Percentiles rank a stretch among this genome's conserved stretches.
These are phyloP conservation scores for Fistularia commersonii DNA, from an alignment of 2,797 vertebrate genomes.

Conservation along the genomic window DNA sequence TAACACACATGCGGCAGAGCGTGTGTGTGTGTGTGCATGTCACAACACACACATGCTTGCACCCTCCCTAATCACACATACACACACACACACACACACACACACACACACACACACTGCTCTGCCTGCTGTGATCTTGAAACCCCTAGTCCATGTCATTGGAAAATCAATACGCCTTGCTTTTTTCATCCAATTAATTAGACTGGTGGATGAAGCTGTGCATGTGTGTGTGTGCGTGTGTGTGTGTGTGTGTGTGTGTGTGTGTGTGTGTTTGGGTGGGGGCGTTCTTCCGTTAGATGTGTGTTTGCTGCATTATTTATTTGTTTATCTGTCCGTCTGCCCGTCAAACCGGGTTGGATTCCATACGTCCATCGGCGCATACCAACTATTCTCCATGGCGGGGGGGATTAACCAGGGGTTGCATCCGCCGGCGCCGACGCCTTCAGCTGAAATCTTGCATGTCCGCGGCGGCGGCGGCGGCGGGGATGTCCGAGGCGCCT, in stretches of 20 bases:
- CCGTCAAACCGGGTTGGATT: too few species aligned
- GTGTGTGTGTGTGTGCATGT: too few species aligned
- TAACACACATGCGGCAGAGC: slow-evolving; percentile 22
- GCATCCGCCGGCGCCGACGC: too few species aligned
- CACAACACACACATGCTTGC: slow-evolving; percentile 23
- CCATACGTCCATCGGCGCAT: too few species aligned
- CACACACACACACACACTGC: slow-evolving; percentile 16
- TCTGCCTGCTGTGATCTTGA: slow-evolving; percentile 57
- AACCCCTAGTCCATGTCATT: slow-evolving; percentile 62
- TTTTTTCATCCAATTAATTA: slow-evolving; percentile 76
- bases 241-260: slow-evolving; percentile 6
- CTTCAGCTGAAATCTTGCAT: too few species aligned
- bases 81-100: slow-evolving; percentile 19
- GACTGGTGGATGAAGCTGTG: slow-evolving; percentile 46
- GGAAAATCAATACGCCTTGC: slow-evolving; percentile 69
- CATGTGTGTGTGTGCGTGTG: slow-evolving; percentile 25
- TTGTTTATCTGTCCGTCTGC: slow-evolving; percentile 2
- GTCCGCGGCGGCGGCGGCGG: too few species aligned
- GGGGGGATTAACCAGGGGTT: too few species aligned
- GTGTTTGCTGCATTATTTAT: slow-evolving; percentile 4
- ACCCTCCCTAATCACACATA: slow-evolving; percentile 7
- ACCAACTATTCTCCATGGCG: too few species aligned
- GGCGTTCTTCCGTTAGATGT: slow-evolving; percentile 1
- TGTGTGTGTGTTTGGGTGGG: slow-evolving; percentile 22
- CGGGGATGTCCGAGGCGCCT: too few species aligned